Evolutionary conservation across 2,797 vertebrate genomes (phyloP).

Genomic region (Lepus oiostolus): DNA sequence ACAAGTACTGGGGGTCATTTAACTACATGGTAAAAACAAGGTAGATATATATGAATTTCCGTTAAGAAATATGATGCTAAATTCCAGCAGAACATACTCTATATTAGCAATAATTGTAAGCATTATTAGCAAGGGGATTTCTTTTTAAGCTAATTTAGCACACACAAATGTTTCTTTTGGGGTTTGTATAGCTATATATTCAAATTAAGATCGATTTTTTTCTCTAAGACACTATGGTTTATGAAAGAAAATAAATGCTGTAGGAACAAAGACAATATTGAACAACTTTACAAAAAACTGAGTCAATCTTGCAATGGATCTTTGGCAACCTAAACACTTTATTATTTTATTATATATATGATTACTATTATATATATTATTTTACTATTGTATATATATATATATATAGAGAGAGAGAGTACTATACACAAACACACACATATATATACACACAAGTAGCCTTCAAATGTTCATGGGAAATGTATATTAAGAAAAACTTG

Average conservation of each 20-base stretch:
- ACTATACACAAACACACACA: not conserved
- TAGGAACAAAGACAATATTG: conserved; percentile 36
- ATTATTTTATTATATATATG: conserved; percentile 16
- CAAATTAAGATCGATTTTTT: conserved; percentile 72
- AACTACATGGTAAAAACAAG: not conserved
- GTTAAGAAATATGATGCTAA: conserved; percentile 70
- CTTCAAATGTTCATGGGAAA: no score
- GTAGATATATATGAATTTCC: not conserved
- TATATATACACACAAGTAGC: no score
- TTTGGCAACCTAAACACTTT: not conserved
- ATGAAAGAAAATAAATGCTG: conserved; percentile 74
- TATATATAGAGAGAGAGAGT: not conserved
- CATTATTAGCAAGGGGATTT: conserved; percentile 76
- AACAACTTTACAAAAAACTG: conserved; percentile 70
- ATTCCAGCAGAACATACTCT: conserved; percentile 71
- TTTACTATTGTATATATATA: not conserved
- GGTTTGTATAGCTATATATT: conserved; percentile 64
- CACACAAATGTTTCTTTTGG: conserved; percentile 17
- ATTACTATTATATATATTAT: not conserved
- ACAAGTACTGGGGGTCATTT: not conserved
- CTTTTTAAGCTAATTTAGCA: conserved; percentile 81
- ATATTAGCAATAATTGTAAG: conserved; percentile 80
- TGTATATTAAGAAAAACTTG: no score
- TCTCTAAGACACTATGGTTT: not conserved
- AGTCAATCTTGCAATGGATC: conserved; percentile 8